These are phyloP conservation scores for Rhagium mordax DNA, from an alignment of 2,888 invertebrate species.

Conservation along the genomic window DNA sequence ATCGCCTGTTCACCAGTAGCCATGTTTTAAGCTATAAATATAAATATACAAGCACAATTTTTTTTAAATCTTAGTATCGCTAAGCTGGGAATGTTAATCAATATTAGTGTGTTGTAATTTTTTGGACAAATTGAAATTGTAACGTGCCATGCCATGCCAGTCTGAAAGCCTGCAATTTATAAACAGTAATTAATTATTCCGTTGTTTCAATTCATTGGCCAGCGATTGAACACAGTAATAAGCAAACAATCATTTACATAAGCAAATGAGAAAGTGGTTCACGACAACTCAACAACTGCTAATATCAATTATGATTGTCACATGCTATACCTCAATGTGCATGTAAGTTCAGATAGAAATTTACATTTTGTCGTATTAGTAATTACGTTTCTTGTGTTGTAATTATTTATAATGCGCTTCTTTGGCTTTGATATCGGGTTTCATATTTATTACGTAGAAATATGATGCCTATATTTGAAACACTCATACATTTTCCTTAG, in stretches of 20 bases:
- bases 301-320: neutral
- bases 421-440: neutral
- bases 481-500: neutral
- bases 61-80: no score
- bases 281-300: neutral
- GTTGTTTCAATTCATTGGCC: neutral
- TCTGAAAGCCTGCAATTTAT: neutral
- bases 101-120: no score
- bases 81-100: no score
- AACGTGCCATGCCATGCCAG: no score
- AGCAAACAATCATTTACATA: constrained; percentile 52
- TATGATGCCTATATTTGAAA: neutral
- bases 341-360: neutral
- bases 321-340: neutral
- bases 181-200: neutral
- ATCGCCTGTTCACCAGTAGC: neutral
- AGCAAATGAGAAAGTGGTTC: constrained; percentile 48
- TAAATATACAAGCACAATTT: no score
- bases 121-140: no score
- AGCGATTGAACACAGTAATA: neutral
- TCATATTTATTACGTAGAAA: neutral
- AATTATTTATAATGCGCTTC: neutral
- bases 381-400: neutral
- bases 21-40: neutral
- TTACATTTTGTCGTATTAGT: neutral